Base-by-base conservation (phyloP, 2,797 vertebrate genomes). In the Nyctibius grandis region DNA sequence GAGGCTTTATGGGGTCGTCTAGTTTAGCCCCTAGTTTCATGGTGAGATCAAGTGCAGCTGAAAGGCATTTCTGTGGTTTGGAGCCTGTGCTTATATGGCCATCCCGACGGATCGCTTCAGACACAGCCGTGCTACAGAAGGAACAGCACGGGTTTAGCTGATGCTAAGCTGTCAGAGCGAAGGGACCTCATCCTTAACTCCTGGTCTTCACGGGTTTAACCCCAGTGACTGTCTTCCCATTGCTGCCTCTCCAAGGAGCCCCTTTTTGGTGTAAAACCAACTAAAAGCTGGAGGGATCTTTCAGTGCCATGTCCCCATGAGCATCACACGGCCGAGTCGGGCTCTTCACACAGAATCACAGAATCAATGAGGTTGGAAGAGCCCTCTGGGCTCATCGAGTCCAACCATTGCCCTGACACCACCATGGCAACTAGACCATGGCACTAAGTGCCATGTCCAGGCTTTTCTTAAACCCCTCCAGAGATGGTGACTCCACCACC, bases 31-130 rank as follows among this genome's bases (percentile, higher is more conserved):
- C 17, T 25, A 5, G 36, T 64, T 92, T 91, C 65, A 12, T 65
- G 91, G 42, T 15, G 74, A 82, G 95, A 82, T 87, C 88, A 65
- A 93, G 91, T 47, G 59, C 87, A 67, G 84, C 95, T 81, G 80
- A 47, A 42, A 94, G 53, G 88, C 81, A 20, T 93, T 90, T 87
- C 92, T 93, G 91, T 75, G 87, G 81, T 89, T 94, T 87, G 70
- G 92, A 93, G 84, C 18, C 94, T 96, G 93, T 76, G 93, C 93
- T 88, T 89, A 86, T 86, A 84, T 75, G 94, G 90, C 47, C 63
- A 81, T 93, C 61, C 65, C 34, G 6, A 68, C 16, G 84, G 81
- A 75, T 86, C 4, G 1, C 91, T 53, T 45, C 1, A 4, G 79
- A 63, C 77, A n/a, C 44, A 88, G 90, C 90, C 44, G 4, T 11